Evolutionary conservation across 2,888 invertebrate genomes (phyloP).

Genomic region (Actias luna): DNA sequence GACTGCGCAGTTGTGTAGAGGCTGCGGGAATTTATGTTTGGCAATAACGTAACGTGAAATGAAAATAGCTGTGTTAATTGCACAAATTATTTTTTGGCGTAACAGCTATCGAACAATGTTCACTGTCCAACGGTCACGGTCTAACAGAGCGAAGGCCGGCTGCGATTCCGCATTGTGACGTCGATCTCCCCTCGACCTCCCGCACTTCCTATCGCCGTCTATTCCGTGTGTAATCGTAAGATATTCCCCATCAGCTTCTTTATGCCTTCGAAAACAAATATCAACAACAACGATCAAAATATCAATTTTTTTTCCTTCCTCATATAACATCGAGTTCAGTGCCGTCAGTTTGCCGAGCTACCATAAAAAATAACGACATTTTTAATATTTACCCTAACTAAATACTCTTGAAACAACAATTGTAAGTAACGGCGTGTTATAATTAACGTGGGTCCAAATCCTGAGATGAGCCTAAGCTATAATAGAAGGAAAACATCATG

Average conservation of each 20-base stretch:
- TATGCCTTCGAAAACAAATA: neutral
- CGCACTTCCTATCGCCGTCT: constrained; percentile 52
- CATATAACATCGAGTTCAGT: too few relatives aligned
- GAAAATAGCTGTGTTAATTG: constrained; percentile 21
- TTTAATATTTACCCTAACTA: too few relatives aligned
- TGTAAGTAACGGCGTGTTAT: too few relatives aligned
- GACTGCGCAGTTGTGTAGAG: neutral
- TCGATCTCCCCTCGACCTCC: constrained; percentile 39
- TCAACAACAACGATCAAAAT: too few relatives aligned
- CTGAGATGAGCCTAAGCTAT: too few relatives aligned
- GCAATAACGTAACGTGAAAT: constrained; percentile 18
- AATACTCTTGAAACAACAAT: too few relatives aligned
- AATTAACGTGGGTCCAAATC: too few relatives aligned
- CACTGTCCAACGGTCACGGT: constrained; percentile 35
- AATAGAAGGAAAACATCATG: too few relatives aligned
- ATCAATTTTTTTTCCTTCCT: too few relatives aligned
- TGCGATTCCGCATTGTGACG: constrained; percentile 58
- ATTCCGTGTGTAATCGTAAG: constrained; percentile 25
- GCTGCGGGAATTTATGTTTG: constrained; percentile 10
- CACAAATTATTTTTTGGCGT: constrained; percentile 26
- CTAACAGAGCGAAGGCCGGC: constrained; percentile 36
- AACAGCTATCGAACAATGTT: constrained; percentile 29
- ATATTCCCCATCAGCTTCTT: neutral
- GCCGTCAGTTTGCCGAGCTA: too few relatives aligned
- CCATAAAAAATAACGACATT: too few relatives aligned